Evolutionary conservation across 2,797 vertebrate species (phyloP), one percentile per base, ranked within the genome.

Genomic region (Molossus molossus): DNA sequence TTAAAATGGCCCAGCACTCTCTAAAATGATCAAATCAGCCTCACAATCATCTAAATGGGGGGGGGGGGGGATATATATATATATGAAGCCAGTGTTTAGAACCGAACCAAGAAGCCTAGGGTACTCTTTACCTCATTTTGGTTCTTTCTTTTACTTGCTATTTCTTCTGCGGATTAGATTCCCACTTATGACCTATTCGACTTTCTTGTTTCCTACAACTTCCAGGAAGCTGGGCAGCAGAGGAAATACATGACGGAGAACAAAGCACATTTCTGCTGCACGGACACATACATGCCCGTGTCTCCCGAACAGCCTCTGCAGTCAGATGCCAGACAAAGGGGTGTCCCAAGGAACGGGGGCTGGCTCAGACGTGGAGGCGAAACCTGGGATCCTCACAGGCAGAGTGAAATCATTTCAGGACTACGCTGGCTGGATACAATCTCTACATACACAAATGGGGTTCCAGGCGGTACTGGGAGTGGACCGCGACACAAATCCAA

Each of bases 1-100:
- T 98, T 94, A 84, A 95, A 97, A 90, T 87, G 90, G 95, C 83
- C 48, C 97, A 97, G 96, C 95, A 95, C 94, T 81, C 85, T 97
- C 98, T 94, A 96, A 95, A 90, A 97, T 87, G 97, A 97, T 96
- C 17, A 95, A 98, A 98, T 96, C 84, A 97, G 97, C 93, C 97
- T 93, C 62, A 29, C 53, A 98, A 98, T 76, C 90, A 87, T 80
- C 87, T 83, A 97, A 96, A 94, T 94, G 76, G 33, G 33, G 33
- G 33, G 33, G 33, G 33, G 33, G 33, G 33, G n/a, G n/a, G n/a
- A n/a, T n/a, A n/a, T 33, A 33, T 33, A 33, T 33, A 33, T 33
- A 33, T 6, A 45, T 14, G 76, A 90, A 95, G 45, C 93, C 88
- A 83, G 13, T 57, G 94, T 3, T 95, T 60, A 96, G 83, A 92